Base-by-base conservation (phyloP, 2,113 vertebrate genomes). In the Nothobranchius furzeri region DNA sequence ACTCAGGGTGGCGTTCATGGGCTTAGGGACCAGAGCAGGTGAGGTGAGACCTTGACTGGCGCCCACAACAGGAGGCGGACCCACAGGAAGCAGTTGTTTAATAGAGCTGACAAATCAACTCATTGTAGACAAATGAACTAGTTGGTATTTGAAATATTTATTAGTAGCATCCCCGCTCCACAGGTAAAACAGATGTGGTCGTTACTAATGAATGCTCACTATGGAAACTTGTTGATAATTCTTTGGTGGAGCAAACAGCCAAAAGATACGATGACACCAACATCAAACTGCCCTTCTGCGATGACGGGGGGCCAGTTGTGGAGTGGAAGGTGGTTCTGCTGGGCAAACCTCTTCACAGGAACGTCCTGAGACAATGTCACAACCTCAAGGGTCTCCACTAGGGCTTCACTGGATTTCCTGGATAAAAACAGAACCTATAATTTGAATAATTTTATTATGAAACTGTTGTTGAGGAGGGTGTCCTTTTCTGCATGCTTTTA, bases 251-350 rank as follows among this genome's bases (percentile, higher is more conserved):
- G 90, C 20, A 99, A 93, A 60, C 94, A 94, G 15, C 97, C 98
- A 20, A 99, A 99, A 0, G 98, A 99, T 53, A 97, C 96, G 71
- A 99, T 95, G 24, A 99, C 96, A 0, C 96, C 98, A 2, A 99
- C 94, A 12, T 99, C 95, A 55, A 96, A 98, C 6, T 82, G 90
- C 9, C 92, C 89, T 0, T 25, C 67, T 0, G 89, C 68, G 0
- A 89, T 88, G 0, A 93, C 79, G 0, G 88, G 76, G 0, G 98
- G 98, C 97, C 98, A 99, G 47, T 92, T 88, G 1, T 96, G 93
- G 5, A 95, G 47, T 0, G 90, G 87, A 0, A 99, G 94, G 49
- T 77, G 83, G 36, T 94, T 85, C 68, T 93, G 87, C 3, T 75
- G 56, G 1, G 98, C 95, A 5, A 93, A 98, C 3, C 74, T 92